phyloP scores from a whole-genome alignment of 2,888 invertebrate species.

The Cabera pusaria region DNA sequence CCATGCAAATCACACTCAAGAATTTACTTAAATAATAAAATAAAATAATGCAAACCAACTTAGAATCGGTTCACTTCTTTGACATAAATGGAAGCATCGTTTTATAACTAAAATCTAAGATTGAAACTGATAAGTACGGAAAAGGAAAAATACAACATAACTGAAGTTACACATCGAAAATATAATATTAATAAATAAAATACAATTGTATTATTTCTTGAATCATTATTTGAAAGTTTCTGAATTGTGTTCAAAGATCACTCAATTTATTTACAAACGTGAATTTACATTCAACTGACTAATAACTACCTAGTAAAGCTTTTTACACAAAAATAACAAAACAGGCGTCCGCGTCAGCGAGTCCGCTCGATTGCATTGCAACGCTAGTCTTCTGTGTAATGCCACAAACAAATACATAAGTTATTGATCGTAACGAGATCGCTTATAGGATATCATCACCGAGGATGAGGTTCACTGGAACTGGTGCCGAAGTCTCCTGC shows the following conservation, averaged over 20 bases:
- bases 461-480: constrained; percentile 72
- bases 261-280: constrained; percentile 69
- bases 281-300: constrained; percentile 67
- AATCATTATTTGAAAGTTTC: too few relatives aligned
- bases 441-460: constrained; percentile 76
- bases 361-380: constrained; percentile 69
- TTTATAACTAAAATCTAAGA: constrained; percentile 71
- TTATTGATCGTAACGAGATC: constrained; percentile 83
- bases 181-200: too few relatives aligned
- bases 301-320: constrained; percentile 77
- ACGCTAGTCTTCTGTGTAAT: constrained; percentile 77
- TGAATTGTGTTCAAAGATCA: constrained; percentile 49
- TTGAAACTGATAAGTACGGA: constrained; percentile 26
- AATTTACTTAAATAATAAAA: constrained; percentile 72
- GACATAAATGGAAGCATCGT: constrained; percentile 83
- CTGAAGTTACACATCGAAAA: too few relatives aligned
- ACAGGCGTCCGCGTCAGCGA: constrained; percentile 50
- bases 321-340: constrained; percentile 77
- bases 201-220: too few relatives aligned
- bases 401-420: constrained; percentile 75
- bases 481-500: constrained; percentile 50
- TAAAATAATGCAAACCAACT: constrained; percentile 73
- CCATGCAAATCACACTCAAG: constrained; percentile 79
- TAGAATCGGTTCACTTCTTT: constrained; percentile 78
- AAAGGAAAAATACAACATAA: too few relatives aligned